Evolutionary conservation across 2,113 vertebrate species (phyloP), one percentile per base, ranked within the genome.

Genomic region (Semnornis frantzii): DNA sequence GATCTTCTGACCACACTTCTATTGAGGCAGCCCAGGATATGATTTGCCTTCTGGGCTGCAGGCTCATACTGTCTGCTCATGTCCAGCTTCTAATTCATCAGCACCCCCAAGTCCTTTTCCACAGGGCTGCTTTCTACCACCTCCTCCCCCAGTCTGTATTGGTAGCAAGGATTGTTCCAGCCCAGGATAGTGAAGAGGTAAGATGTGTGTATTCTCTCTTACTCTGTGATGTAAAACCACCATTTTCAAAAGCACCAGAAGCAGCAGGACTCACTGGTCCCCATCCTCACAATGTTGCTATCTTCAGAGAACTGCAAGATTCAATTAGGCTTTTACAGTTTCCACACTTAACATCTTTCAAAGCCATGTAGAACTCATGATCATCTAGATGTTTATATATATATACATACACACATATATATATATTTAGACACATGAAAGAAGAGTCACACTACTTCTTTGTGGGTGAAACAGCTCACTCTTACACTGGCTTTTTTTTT

Each of bases 331-430:
- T 80, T 81, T 54, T 81, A 48, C 39, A 46, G 9, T 39, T 86
- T 76, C 50, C 63, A 72, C 27, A 69, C 31, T 71, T 30, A 24
- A 6, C 10, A 54, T 33, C 50, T 72, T 55, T 84, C 58, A 64
- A 31, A 85, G 72, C 58, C 85, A 34, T 28, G n/a, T 1, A 42
- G 46, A 85, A n/a, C n/a, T 28, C 30, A 30, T 44, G 23, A 12
- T 70, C 23, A 57, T 15, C 55, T 64, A 85, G 31, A 83, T 31
- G 21, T 48, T 6, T 48, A 10, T 42, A 27, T 46, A 34, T 23
- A 54, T 2, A 19, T 4, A 23, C 2, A 30, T 4, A 28, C 3
- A 24, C 3, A 24, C 2, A 57, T 8, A 46, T 10, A 50, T 18
- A 27, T 30, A 15, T 57, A 34, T 82, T 48, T 57, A 64, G 37